Percentiles rank a stretch among this genome's conserved stretches.
Conservation (phyloP, 2,888 invertebrate species). For the Willowsia nigromaculata region DNA sequence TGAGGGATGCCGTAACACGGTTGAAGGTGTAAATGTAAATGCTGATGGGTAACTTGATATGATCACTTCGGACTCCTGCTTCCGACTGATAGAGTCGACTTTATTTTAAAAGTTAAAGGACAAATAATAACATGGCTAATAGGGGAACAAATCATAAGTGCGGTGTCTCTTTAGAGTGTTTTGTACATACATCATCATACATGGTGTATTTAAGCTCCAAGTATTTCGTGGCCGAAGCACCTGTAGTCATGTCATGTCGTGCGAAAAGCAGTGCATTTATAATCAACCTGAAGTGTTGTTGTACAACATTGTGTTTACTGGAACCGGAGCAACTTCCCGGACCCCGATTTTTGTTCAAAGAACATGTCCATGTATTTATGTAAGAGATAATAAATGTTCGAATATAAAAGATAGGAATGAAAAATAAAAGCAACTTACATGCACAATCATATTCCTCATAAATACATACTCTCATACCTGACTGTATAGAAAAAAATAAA, state of each 20-base stretch:
- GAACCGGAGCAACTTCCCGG: slow-evolving; percentile 57
- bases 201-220: background rate
- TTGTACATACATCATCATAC: slow-evolving; percentile 42
- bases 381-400: background rate
- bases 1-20: background rate
- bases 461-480: slow-evolving; percentile 14
- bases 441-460: slow-evolving; percentile 25
- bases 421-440: background rate
- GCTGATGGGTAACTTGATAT: slow-evolving; percentile 35
- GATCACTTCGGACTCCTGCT: slow-evolving; percentile 40
- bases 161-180: slow-evolving; percentile 25
- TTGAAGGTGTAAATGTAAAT: background rate
- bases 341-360: slow-evolving; percentile 60
- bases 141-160: slow-evolving; percentile 60
- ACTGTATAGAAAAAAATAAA: slow-evolving; percentile 1
- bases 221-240: slow-evolving; percentile 48
- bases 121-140: slow-evolving; percentile 60
- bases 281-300: slow-evolving; percentile 62
- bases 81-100: slow-evolving; percentile 52
- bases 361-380: slow-evolving; percentile 4
- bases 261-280: slow-evolving; percentile 68
- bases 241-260: slow-evolving; percentile 73
- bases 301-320: slow-evolving; percentile 32
- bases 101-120: slow-evolving; percentile 64
- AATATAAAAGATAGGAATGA: slow-evolving; percentile 4